These are phyloP conservation scores for Torymus tubicola DNA, from an alignment of 2,888 invertebrate genomes.

Conservation along the genomic window DNA sequence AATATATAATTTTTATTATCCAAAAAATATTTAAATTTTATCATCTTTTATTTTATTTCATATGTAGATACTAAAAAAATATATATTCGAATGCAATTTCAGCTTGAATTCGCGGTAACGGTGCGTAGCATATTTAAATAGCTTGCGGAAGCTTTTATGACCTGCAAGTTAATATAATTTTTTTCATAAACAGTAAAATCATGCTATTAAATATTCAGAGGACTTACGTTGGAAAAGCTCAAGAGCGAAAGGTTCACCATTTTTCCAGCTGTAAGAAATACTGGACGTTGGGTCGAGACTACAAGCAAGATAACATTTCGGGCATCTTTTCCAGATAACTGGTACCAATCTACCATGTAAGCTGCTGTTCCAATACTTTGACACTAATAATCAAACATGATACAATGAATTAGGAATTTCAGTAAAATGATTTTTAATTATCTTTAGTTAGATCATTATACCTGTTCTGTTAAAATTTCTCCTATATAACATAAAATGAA, in stretches of 20 bases:
- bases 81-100: background rate
- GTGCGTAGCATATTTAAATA: slow-evolving; percentile 56
- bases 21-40: no score
- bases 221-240: slow-evolving; percentile 66
- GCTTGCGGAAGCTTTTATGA: slow-evolving; percentile 53
- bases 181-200: no score
- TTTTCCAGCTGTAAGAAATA: slow-evolving; percentile 64
- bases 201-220: background rate
- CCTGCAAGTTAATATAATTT: slow-evolving; percentile 16
- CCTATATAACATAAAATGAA: slow-evolving; percentile 55
- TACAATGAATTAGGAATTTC: no score
- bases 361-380: slow-evolving; percentile 61
- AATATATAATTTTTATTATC: no score
- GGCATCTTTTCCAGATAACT: slow-evolving; percentile 59
- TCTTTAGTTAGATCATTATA: background rate
- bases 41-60: no score
- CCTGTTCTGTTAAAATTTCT: slow-evolving; percentile 47
- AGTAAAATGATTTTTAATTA: no score
- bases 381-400: slow-evolving; percentile 51
- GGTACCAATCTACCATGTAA: slow-evolving; percentile 66
- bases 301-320: slow-evolving; percentile 62
- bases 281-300: slow-evolving; percentile 61
- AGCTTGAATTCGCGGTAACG: slow-evolving; percentile 11
- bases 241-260: slow-evolving; percentile 64
- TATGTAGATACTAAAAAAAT: no score